Percentiles rank a stretch among this genome's conserved stretches.
Evolutionary conservation across 1,140 invertebrate genomes (phyloP).

Genomic region (Drosophila repleta): DNA sequence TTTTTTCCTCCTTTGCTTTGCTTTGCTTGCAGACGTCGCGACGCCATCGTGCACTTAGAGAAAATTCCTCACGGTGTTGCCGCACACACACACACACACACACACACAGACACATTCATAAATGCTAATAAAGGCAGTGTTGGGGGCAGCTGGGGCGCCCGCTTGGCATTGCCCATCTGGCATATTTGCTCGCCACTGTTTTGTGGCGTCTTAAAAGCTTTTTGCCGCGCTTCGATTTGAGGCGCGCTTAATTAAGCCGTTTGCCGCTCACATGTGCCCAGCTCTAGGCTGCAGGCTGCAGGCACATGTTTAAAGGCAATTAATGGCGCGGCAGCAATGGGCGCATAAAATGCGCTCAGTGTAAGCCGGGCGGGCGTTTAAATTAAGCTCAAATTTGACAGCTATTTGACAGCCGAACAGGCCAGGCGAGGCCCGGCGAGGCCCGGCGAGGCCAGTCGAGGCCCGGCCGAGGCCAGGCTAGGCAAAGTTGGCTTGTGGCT

Average conservation of each 20-base stretch:
- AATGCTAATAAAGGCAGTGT: constrained; percentile 33
- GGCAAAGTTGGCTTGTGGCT: constrained; percentile 30
- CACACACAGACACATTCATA: background rate
- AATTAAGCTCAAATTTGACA: constrained; percentile 74
- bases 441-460: too few species aligned
- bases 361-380: constrained; percentile 43
- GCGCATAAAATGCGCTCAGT: constrained; percentile 14
- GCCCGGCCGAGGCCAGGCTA: background rate
- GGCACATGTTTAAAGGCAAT: constrained; percentile 49
- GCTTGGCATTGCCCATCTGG: constrained; percentile 18
- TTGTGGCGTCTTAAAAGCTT: constrained; percentile 33
- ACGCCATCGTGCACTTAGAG: constrained; percentile 46
- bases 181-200: constrained; percentile 21
- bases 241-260: constrained; percentile 37
- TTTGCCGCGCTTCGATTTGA: constrained; percentile 24
- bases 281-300: constrained; percentile 5
- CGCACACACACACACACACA: constrained; percentile 1
- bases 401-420: constrained; percentile 70
- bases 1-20: background rate
- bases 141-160: background rate
- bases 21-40: constrained; percentile 48
- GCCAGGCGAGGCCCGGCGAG: constrained; percentile 9
- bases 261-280: constrained; percentile 9
- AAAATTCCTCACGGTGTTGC: constrained; percentile 32
- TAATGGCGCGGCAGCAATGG: constrained; percentile 38